Percentiles rank a stretch among this genome's conserved stretches.
phyloP scores from a whole-genome alignment of 2,113 vertebrate species.

The Varanus komodoensis region DNA sequence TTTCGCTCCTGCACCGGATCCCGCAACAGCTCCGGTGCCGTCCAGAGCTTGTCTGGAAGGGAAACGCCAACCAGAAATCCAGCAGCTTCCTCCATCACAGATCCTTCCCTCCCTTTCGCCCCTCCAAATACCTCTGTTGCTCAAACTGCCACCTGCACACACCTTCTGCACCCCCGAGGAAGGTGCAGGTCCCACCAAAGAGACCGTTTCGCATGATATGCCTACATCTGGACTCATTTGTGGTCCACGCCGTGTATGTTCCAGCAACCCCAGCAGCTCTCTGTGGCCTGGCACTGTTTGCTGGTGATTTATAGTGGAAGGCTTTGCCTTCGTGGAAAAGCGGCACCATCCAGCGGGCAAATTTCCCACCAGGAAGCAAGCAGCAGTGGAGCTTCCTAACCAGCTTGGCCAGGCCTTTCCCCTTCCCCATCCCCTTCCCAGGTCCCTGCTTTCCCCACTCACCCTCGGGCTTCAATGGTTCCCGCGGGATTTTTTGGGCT shows the following conservation, averaged over 20 bases:
- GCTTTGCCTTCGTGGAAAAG: neutral
- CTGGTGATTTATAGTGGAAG: neutral
- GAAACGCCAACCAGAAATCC: rapidly evolving
- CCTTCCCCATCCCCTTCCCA: neutral
- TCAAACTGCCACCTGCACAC: neutral
- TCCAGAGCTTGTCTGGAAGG: slow-evolving; percentile 87
- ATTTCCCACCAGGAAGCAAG: neutral
- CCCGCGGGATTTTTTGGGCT: slow-evolving; percentile 70
- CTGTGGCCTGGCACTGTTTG: neutral
- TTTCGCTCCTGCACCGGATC: slow-evolving; percentile 67
- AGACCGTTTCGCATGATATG: neutral
- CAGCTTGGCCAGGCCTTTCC: neutral
- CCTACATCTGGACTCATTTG: too few species aligned
- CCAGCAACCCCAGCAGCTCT: neutral
- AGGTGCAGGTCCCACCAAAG: neutral
- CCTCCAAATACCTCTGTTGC: too few species aligned
- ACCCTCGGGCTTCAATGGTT: slow-evolving; percentile 79
- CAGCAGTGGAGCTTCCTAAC: neutral
- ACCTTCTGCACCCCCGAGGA: neutral
- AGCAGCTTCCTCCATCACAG: neutral
- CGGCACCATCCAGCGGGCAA: neutral
- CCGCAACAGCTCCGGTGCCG: slow-evolving; percentile 89
- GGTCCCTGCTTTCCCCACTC: neutral
- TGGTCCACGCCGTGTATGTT: neutral
- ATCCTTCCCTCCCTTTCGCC: neutral